These are phyloP conservation scores for Agonopterix alstromeriana DNA, from an alignment of 2,888 invertebrate species.

Conservation along the genomic window DNA sequence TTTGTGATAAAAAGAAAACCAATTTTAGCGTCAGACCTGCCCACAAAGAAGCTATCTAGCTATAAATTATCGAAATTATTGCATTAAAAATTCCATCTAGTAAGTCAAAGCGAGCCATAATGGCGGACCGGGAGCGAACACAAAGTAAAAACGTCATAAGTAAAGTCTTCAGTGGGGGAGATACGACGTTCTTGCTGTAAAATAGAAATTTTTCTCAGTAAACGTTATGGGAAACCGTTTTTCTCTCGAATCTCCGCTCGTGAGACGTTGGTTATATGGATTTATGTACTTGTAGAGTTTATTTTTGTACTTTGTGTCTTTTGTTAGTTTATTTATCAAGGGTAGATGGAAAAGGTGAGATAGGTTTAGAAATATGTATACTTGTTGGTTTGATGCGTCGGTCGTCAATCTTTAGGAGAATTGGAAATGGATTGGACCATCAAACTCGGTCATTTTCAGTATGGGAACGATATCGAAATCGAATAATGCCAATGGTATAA, in stretches of 20 bases:
- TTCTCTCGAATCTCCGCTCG: conserved; percentile 30
- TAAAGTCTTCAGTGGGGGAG: conserved; percentile 19
- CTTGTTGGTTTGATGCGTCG: too few species aligned
- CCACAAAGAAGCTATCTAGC: conserved; percentile 73
- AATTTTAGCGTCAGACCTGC: conserved; percentile 41
- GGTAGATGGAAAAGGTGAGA: too few species aligned
- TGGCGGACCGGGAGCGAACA: conserved; percentile 28
- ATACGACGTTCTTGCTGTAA: conserved; percentile 27
- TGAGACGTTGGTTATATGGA: conserved; percentile 5
- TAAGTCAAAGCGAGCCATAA: conserved; percentile 81
- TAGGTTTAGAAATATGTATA: too few species aligned
- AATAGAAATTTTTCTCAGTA: conserved; percentile 48
- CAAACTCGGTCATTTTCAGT: too few species aligned
- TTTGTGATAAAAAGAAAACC: conserved; percentile 67
- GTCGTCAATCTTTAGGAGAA: too few species aligned
- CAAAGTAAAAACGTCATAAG: conserved; percentile 32
- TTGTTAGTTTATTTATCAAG: too few species aligned
- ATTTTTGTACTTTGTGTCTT: too few species aligned
- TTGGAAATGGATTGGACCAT: too few species aligned
- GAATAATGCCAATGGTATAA: too few species aligned
- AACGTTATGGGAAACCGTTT: conserved; percentile 60
- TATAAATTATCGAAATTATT: conserved; percentile 82
- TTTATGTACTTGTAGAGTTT: too few species aligned
- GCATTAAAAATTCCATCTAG: conserved; percentile 85
- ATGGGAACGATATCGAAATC: too few species aligned